A percentile compares a stretch with the other conserved stretches of the same genome.
Evolutionary conservation across 2,113 vertebrate genomes (phyloP).

Genomic region (Hippocampus barbouri): DNA sequence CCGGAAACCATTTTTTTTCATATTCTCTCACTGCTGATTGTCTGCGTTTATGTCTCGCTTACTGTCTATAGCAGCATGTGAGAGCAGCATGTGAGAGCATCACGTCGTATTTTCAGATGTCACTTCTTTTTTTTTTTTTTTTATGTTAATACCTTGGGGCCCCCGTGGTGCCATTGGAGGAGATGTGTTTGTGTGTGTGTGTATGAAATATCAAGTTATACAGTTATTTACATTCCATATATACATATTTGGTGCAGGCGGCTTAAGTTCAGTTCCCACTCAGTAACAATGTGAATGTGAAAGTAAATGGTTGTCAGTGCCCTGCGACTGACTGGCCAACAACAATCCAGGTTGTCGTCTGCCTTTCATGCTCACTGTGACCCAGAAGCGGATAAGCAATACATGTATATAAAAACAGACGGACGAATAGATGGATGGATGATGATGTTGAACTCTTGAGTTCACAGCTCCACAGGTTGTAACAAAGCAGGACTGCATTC

Average conservation of each 20-base stretch:
- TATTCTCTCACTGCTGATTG: slow-evolving; percentile 16
- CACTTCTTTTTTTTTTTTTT: slow-evolving; percentile 69
- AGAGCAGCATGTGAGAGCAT: slow-evolving; percentile 16
- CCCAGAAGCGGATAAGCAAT: no score
- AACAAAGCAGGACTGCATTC: no score
- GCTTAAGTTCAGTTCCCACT: no score
- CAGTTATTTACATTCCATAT: slow-evolving; percentile 12
- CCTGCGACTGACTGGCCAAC: slow-evolving; percentile 12
- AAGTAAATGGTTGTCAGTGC: no score
- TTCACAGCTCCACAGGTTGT: no score
- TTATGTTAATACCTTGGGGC: slow-evolving; percentile 54
- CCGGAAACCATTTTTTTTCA: slow-evolving; percentile 11
- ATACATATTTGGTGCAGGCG: slow-evolving; percentile 4
- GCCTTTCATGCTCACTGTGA: no score
- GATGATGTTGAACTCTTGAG: no score
- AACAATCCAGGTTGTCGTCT: no score
- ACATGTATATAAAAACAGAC: no score
- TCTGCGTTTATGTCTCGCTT: slow-evolving; percentile 20
- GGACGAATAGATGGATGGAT: no score
- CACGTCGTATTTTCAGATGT: slow-evolving; percentile 50
- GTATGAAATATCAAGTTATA: slow-evolving; percentile 1
- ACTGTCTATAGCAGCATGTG: slow-evolving; percentile 44
- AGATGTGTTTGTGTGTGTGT: slow-evolving; percentile 17
- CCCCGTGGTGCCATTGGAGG: slow-evolving; percentile 57
- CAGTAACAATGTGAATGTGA: no score